Base-by-base conservation (phyloP, 2,888 invertebrate species). In the Pandemis cinnamomeana region DNA sequence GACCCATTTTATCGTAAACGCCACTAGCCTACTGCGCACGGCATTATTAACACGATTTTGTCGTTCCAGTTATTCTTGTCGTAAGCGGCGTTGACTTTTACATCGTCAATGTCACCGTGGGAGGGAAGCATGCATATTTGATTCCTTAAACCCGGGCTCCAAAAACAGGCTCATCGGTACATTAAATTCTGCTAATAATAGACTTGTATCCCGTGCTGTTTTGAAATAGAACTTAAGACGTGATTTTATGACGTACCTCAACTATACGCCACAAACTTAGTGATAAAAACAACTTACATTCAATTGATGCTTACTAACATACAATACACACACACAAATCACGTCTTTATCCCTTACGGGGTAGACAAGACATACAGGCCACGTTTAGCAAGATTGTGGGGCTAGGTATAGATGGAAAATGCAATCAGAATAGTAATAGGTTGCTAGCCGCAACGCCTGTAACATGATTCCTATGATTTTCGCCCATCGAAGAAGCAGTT, bases 51-150 rank as follows among this genome's bases (percentile, higher is more conserved):
- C 41, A 67, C n/a, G 48, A n/a, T 66, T 66, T 13, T 41, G 48
- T 53, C n/a, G n/a, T 48, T 20, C 13, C 36, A 66, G 67, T 67
- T 67, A 67, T 67, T 67, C 53, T 15, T 53, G 67, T 53, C 51
- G 11, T 64, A 20, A 36, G 48, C 67, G 53, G 53, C 36, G 15
- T 53, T 10, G 5, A 10, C 8, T 3, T 10, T 27, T 58, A 27
- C 46, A n/a, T 27, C 46, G 44, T 51, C 64, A 27, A 7, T 41
- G 10, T 53, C 66, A 48, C n/a, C 48, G 67, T 53, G 67, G 67
- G 67, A 53, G 67, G 67, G 36, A 42, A 55, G 48, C 27, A 36
- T 51, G 48, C 36, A 67, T 48, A 15, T 48, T 67, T 51, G 36
- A 36, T 27, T 64, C 27, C 8, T 48, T 27, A 64, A 48, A 13